Base-by-base conservation (phyloP, 92 coral and sea anemone species). In the Porites rus region DNA sequence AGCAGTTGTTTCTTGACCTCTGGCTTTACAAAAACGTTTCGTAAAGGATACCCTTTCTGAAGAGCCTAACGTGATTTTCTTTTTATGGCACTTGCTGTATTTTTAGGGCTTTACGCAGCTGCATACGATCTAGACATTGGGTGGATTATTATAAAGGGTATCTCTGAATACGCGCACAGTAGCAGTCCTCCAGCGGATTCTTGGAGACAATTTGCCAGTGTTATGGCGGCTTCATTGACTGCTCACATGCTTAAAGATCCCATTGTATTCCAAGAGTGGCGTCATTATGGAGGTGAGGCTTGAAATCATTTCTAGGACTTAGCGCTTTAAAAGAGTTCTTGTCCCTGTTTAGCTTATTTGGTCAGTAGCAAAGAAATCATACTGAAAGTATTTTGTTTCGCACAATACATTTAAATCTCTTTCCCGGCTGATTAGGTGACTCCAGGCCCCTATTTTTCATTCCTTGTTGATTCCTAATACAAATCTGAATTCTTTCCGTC, bases 201-300 rank as follows among this genome's bases (percentile, higher is more conserved):
- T 50, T 78, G 83, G 83, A 65, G 60, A 78, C 83, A 17, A 25
- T 78, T 78, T 10, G 73, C 83, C 59, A 78, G 83, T 65, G 31
- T 78, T 0, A 78, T 78, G 83, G 83, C 83, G 19, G 83, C 83
- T 4, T 64, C 60, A 4, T 6, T 78, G 10, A 68, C 59, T 11
- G 83, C 83, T 46, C 4, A 78, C 8, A 46, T 64, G n/a, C 83
- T 78, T 10, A 65, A 12, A 3, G 83, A 78, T 78, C 12, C 72
- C 17, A 6, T 10, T 4, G 60, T 78, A 46, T 78, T 78, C 46
- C 10, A 13, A 51, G 8, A 3, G 38, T 78, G 83, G 83, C 21
- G 60, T 21, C 72, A 78, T 53, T 78, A 63, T 46, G 46, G 31
- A 50, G 59, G 83, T 65, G 7, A 20, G 61, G 51, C 46, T 38